These are phyloP conservation scores for Athetis lepigone DNA, from an alignment of 2,888 invertebrate species.

Conservation along the genomic window DNA sequence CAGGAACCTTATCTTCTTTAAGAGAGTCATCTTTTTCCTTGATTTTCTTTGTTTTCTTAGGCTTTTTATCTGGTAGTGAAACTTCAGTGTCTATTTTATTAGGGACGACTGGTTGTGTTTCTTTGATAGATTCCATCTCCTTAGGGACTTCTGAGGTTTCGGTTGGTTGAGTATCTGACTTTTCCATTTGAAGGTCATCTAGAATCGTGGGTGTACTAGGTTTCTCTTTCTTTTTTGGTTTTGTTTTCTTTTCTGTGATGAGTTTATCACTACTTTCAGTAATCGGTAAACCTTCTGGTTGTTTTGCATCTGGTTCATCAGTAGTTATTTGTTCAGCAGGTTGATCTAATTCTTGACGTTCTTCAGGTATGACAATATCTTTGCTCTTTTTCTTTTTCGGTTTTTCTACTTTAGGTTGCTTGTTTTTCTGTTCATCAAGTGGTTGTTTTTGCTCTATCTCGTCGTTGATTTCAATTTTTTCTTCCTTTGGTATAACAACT, in stretches of 20 bases:
- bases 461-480: conserved; percentile 2
- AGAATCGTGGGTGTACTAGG: conserved; percentile 7
- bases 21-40: conserved; percentile 22
- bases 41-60: conserved; percentile 41
- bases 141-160: conserved; percentile 24
- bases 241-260: conserved; percentile 35
- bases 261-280: conserved; percentile 63
- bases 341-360: conserved; percentile 9
- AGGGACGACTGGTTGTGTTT: conserved; percentile 4
- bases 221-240: conserved; percentile 53
- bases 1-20: background rate
- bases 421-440: conserved; percentile 8
- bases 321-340: background rate
- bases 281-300: conserved; percentile 65
- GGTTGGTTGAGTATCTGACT: conserved; percentile 14
- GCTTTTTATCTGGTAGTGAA: conserved; percentile 33
- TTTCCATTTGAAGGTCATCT: conserved; percentile 26
- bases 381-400: conserved; percentile 31
- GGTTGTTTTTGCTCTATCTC: conserved; percentile 16
- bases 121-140: conserved; percentile 11
- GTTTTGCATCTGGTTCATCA: conserved; percentile 8
- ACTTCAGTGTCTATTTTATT: conserved; percentile 5
- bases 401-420: conserved; percentile 12
- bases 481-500: conserved; percentile 9
- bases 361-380: conserved; percentile 8